These are phyloP conservation scores for Linnaemya tessellans DNA, from an alignment of 2,888 invertebrate species.

Conservation along the genomic window DNA sequence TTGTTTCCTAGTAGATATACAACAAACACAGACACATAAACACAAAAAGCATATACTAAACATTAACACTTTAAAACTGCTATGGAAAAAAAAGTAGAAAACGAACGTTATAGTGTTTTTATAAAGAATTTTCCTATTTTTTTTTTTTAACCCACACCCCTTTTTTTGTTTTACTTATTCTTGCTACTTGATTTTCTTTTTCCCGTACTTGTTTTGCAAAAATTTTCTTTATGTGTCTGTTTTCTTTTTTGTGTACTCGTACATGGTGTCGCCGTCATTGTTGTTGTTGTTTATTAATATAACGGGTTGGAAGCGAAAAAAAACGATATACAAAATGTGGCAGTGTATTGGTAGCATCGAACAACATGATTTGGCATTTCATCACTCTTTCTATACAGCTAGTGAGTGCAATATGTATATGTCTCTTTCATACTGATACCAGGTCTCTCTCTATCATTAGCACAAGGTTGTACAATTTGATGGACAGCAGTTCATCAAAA, in stretches of 20 bases:
- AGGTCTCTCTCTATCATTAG: conserved; percentile 47
- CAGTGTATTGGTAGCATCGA: conserved; percentile 60
- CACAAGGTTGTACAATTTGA: conserved; percentile 74
- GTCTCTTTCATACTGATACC: conserved; percentile 48
- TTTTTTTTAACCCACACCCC: conserved; percentile 70
- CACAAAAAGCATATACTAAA: too few relatives aligned
- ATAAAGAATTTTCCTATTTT: conserved; percentile 44
- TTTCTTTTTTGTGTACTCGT: conserved; percentile 30
- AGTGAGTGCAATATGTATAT: conserved; percentile 51
- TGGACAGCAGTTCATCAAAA: conserved; percentile 82
- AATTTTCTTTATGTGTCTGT: conserved; percentile 55
- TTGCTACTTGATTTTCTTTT: conserved; percentile 45
- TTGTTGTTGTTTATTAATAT: conserved; percentile 57
- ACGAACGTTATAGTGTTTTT: conserved; percentile 33
- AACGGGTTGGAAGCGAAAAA: conserved; percentile 60
- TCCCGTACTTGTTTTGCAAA: conserved; percentile 44
- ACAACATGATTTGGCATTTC: conserved; percentile 71
- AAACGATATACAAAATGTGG: conserved; percentile 6
- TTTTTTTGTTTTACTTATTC: conserved; percentile 48
- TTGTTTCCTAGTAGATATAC: conserved; percentile 21
- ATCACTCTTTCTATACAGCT: conserved; percentile 56
- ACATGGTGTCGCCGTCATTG: conserved; percentile 19
- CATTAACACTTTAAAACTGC: background rate
- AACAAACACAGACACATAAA: background rate
- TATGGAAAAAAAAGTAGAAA: background rate